Evolutionary conservation across 92 coral and sea anemone genomes (phyloP), one percentile per base, ranked within the genome.

Genomic region (Chrysogorgia sp.): DNA sequence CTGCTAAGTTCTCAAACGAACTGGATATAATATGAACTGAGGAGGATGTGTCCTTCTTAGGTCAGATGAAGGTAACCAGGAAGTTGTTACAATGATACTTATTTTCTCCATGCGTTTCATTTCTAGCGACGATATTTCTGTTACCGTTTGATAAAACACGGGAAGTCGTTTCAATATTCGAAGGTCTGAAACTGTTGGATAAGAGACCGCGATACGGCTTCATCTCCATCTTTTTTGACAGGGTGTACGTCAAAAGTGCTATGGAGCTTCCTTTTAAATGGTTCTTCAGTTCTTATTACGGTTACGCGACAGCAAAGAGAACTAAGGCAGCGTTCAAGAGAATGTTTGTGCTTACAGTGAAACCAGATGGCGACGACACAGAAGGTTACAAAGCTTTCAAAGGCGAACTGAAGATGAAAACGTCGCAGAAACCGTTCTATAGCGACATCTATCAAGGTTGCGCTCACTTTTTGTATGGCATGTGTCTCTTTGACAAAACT

Each of bases 91-190:
- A 43, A 9, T 21, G 43, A 17, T 58, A 52, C 75, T 47, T 50
- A 2, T 67, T 24, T 67, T 1, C 17, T 12, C 49, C 49, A 24
- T 31, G 57, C 37, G 23, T 64, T 57, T 61, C 63, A 41, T 47
- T 85, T 65, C 17, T 59, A 94, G 98, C 90, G 76, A 93, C 92
- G 12, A 81, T 94, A 45, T 91, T 94, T 79, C 88, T 91, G 29
- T 71, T 94, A 15, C 82, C 79, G 33, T 78, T 94, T 62, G 62
- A 72, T 53, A 82, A 83, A 4, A 96, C 96, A 1, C 81, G 92
- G 9, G 98, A 94, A 69, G 93, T 96, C 13, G 89, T 94, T 97
- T 41, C 86, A 33, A 0, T 70, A 82, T 49, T 92, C 90, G 10
- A 72, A 56, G 52, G 30, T 7, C 34, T 8, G 2, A 7, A 21